Evolutionary conservation across 2,113 vertebrate genomes (phyloP).

Genomic region (human (Homo sapiens)): GRCh38 chr9:17034501-17035000

Average conservation of each 20-base stretch:
- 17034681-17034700: neutral
- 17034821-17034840: conserved; percentile 18
- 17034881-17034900: neutral
- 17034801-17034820: neutral
- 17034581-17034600: conserved; percentile 39
- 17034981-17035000: neutral
- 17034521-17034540: conserved; percentile 18
- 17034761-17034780: neutral
- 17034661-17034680: neutral
- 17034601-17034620: conserved; percentile 21
- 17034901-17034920: neutral
- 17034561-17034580: neutral
- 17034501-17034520: neutral
- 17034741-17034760: neutral
- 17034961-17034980: neutral
- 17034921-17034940: neutral
- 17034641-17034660: neutral
- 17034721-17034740: neutral
- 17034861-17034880: neutral
- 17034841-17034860: conserved; percentile 27
- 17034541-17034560: conserved; percentile 36
- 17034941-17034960: neutral
- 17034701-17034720: neutral
- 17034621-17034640: neutral
- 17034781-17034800: conserved; percentile 27